Conservation (phyloP, 2,797 vertebrate genomes). For the Centroberyx gerrardi region DNA sequence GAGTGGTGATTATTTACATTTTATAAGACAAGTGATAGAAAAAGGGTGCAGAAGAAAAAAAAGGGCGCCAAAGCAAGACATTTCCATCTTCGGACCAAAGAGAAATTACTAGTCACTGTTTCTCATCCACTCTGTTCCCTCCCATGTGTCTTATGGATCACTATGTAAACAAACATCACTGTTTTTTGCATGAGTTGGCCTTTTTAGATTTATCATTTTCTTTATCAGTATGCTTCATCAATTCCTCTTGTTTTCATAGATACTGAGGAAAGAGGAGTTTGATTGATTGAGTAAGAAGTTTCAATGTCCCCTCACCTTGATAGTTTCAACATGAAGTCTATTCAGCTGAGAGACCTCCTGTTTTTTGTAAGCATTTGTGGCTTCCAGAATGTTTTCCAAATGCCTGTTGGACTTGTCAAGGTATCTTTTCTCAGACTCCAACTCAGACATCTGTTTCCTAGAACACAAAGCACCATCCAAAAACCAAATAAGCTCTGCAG, state of each 20-base stretch:
- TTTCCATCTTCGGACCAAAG: too few species aligned
- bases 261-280: not conserved
- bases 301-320: constrained; percentile 87
- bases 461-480: constrained; percentile 57
- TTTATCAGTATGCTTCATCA: too few species aligned
- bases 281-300: not conserved
- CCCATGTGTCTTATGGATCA: too few species aligned
- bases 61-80: too few species aligned
- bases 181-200: too few species aligned
- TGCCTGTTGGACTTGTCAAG: constrained; percentile 93
- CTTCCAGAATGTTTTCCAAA: constrained; percentile 96
- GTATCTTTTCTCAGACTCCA: constrained; percentile 94
- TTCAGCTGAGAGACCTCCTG: constrained; percentile 93
- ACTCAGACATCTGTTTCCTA: constrained; percentile 92
- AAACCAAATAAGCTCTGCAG: constrained; percentile 15
- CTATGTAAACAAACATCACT: too few species aligned
- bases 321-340: constrained; percentile 92
- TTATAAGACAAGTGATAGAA: too few species aligned
- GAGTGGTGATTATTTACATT: not conserved
- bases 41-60: too few species aligned
- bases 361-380: constrained; percentile 91
- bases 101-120: too few species aligned
- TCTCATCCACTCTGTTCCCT: too few species aligned
- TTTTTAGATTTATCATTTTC: too few species aligned
- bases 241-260: not conserved